A percentile compares a stretch with the other conserved stretches of the same genome.
Evolutionary conservation across 2,797 vertebrate species (phyloP).

Genomic region (Aselliscus stoliczkanus): DNA sequence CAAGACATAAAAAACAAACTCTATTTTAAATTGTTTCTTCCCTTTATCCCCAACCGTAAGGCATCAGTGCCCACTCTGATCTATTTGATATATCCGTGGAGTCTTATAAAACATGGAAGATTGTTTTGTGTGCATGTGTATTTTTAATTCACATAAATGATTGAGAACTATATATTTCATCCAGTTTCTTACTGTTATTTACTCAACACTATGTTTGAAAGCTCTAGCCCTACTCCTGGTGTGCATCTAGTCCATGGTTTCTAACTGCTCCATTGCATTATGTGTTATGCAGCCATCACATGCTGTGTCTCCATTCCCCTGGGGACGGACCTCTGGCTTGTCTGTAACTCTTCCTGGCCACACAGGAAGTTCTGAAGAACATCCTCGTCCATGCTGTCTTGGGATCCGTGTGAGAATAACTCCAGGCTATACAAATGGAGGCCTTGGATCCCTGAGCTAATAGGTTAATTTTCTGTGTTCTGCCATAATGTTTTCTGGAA

Average conservation of each 20-base stretch:
- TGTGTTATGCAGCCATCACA: neutral
- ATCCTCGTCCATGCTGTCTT: neutral
- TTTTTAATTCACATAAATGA: constrained; percentile 14
- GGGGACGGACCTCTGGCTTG: neutral
- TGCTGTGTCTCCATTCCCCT: neutral
- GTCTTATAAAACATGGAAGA: constrained; percentile 17
- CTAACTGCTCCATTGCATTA: neutral
- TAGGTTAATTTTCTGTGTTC: neutral
- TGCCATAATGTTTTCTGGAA: neutral
- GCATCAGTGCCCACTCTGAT: neutral
- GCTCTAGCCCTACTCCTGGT: neutral
- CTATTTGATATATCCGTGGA: neutral
- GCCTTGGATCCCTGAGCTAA: neutral
- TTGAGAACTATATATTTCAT: neutral
- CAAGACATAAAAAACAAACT: too few relatives aligned
- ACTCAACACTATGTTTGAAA: neutral
- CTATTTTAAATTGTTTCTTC: neutral
- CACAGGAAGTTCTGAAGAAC: neutral
- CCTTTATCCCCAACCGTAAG: neutral
- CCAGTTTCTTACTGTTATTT: constrained; percentile 2
- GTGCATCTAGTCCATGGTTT: neutral
- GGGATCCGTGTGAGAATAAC: neutral
- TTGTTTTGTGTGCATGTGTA: neutral
- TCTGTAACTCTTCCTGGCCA: neutral
- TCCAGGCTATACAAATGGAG: neutral